Conservation (phyloP, 1,140 invertebrate species). For the Brachionus plicatilis region DNA sequence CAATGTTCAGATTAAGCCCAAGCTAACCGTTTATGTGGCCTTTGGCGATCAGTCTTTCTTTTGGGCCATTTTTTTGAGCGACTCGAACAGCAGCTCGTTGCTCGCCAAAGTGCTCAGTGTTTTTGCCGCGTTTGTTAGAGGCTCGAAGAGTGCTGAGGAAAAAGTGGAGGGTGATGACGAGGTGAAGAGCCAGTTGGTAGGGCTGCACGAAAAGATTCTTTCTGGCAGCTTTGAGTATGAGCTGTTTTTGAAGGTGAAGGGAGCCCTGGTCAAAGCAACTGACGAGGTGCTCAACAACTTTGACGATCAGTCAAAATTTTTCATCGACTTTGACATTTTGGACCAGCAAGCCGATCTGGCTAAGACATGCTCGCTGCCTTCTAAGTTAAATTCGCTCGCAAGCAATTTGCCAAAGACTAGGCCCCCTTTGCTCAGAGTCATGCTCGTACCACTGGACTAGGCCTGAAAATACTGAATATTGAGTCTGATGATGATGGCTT, state of each 20-base stretch:
- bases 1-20: constrained; percentile 38
- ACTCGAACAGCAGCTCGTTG: background rate
- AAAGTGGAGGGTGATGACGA: too few species aligned
- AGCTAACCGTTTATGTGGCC: constrained; percentile 3
- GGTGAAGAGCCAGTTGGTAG: too few species aligned
- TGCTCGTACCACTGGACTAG: background rate
- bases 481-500: background rate
- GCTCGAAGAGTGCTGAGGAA: background rate
- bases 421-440: background rate
- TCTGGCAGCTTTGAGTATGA: background rate
- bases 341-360: background rate
- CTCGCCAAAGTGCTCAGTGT: background rate
- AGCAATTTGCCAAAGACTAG: background rate
- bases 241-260: background rate
- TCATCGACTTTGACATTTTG: background rate
- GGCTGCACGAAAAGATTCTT: background rate
- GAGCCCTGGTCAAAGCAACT: background rate
- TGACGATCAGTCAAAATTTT: constrained; percentile 22
- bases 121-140: background rate
- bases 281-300: constrained; percentile 30
- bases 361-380: background rate
- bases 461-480: background rate
- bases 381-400: background rate
- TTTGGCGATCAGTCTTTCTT: background rate
- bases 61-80: constrained; percentile 13